These are phyloP conservation scores for Chascanopsetta lugubris DNA, from an alignment of 2,113 vertebrate genomes.

Conservation along the genomic window DNA sequence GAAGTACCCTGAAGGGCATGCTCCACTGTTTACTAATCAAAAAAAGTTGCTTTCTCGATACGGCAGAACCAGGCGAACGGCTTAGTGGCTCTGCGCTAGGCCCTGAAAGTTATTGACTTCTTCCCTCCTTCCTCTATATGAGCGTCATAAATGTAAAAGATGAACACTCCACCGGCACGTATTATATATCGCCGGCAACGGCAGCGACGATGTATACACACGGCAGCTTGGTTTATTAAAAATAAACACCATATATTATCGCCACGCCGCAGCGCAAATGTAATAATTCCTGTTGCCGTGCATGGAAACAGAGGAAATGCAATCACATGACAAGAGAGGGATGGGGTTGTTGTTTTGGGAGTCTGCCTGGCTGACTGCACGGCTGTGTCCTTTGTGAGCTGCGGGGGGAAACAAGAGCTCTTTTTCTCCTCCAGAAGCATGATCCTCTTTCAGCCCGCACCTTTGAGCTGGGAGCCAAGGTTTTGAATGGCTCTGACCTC, in stretches of 20 bases:
- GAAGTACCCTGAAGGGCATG: constrained; percentile 80
- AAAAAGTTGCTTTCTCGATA: constrained; percentile 79
- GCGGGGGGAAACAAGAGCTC: constrained; percentile 75
- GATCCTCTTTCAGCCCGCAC: constrained; percentile 76
- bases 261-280: constrained; percentile 62
- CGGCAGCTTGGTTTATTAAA: constrained; percentile 72
- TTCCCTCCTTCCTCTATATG: constrained; percentile 71
- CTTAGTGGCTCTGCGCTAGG: constrained; percentile 65
- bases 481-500: constrained; percentile 79
- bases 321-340: constrained; percentile 66
- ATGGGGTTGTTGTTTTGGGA: constrained; percentile 69
- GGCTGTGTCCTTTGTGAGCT: constrained; percentile 72
- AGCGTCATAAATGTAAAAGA: constrained; percentile 79
- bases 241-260: constrained; percentile 75
- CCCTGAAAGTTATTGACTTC: constrained; percentile 79
- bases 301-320: constrained; percentile 60
- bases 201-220: constrained; percentile 55
- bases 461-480: constrained; percentile 74
- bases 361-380: constrained; percentile 54
- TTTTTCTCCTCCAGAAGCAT: constrained; percentile 73
- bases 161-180: constrained; percentile 63
- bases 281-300: constrained; percentile 68
- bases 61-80: constrained; percentile 54
- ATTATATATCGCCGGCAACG: constrained; percentile 62
- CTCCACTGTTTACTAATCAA: constrained; percentile 79